These are phyloP conservation scores for Chymomyza procnemis DNA, from an alignment of 2,888 invertebrate species.

Conservation along the genomic window DNA sequence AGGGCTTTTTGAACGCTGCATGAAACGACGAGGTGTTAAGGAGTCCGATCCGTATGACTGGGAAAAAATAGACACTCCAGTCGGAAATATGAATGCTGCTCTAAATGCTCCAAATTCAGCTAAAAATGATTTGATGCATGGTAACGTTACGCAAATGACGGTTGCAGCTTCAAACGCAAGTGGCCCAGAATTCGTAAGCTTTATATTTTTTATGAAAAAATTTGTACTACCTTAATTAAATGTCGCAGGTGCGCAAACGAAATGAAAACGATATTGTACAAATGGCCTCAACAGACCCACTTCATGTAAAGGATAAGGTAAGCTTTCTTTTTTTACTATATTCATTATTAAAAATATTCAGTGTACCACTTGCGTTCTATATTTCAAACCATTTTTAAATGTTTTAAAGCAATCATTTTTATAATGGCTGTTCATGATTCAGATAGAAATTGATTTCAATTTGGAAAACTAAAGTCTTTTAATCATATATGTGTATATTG, in stretches of 20 bases:
- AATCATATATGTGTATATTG: too few relatives aligned
- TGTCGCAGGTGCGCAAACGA: slow-evolving; percentile 81
- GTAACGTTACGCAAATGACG: slow-evolving; percentile 79
- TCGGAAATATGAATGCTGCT: slow-evolving; percentile 74
- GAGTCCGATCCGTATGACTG: slow-evolving; percentile 96
- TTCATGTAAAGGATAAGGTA: slow-evolving; percentile 80
- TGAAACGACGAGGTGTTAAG: slow-evolving; percentile 93
- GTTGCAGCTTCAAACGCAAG: slow-evolving; percentile 78
- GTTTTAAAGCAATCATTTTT: too few relatives aligned
- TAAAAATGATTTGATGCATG: slow-evolving; percentile 77
- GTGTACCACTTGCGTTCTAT: too few relatives aligned
- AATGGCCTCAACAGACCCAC: slow-evolving; percentile 82
- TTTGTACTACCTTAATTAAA: neutral
- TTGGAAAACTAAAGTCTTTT: too few relatives aligned
- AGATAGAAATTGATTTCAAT: too few relatives aligned
- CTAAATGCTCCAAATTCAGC: slow-evolving; percentile 70
- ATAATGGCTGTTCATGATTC: too few relatives aligned
- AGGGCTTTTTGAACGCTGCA: slow-evolving; percentile 92
- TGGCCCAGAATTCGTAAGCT: slow-evolving; percentile 77
- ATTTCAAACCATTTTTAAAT: too few relatives aligned
- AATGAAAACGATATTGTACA: slow-evolving; percentile 83
- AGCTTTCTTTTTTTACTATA: too few relatives aligned
- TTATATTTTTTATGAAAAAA: neutral
- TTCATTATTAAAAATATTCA: too few relatives aligned
- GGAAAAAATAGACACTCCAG: slow-evolving; percentile 84